phyloP scores from a whole-genome alignment of 2,113 vertebrate species.

The Polyodon spathula region DNA sequence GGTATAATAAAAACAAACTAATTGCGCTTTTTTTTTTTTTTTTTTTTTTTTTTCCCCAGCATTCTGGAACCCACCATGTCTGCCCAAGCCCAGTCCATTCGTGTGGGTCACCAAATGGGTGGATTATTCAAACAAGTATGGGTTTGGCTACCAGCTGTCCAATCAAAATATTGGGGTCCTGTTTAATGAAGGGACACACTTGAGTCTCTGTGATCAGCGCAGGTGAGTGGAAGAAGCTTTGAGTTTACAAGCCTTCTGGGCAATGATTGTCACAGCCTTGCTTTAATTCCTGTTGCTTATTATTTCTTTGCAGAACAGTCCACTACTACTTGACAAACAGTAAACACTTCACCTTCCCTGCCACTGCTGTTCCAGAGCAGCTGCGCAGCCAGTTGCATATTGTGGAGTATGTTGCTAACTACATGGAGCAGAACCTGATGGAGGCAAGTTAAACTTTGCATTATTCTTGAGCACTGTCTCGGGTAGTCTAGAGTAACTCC shows the following conservation, averaged over 20 bases:
- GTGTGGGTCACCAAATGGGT: constrained; percentile 98
- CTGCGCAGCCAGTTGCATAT: constrained; percentile 80
- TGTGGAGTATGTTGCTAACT: constrained; percentile 80
- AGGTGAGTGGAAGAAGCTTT: constrained; percentile 48
- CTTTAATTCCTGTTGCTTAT: not conserved
- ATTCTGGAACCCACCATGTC: constrained; percentile 73
- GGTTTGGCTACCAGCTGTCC: constrained; percentile 94
- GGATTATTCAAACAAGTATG: constrained; percentile 95
- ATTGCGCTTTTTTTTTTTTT: not conserved
- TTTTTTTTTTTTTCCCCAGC: constrained; percentile 44
- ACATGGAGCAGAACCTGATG: constrained; percentile 95
- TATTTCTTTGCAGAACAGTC: constrained; percentile 58
- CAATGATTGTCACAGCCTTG: not conserved
- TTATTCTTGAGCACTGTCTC: too few relatives aligned
- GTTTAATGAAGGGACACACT: constrained; percentile 89
- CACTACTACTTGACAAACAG: constrained; percentile 87
- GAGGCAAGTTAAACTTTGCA: too few relatives aligned
- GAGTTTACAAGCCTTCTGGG: not conserved
- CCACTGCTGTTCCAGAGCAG: constrained; percentile 69
- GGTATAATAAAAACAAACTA: not conserved
- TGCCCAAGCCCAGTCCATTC: constrained; percentile 76
- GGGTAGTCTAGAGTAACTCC: too few relatives aligned
- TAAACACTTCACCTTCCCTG: constrained; percentile 77
- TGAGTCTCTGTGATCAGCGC: constrained; percentile 77
- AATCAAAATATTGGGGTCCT: constrained; percentile 86